Percentiles rank a stretch among this genome's conserved stretches.
These are phyloP conservation scores for Coenobita brevimanus DNA, from an alignment of 1,140 invertebrate genomes.

Conservation along the genomic window DNA sequence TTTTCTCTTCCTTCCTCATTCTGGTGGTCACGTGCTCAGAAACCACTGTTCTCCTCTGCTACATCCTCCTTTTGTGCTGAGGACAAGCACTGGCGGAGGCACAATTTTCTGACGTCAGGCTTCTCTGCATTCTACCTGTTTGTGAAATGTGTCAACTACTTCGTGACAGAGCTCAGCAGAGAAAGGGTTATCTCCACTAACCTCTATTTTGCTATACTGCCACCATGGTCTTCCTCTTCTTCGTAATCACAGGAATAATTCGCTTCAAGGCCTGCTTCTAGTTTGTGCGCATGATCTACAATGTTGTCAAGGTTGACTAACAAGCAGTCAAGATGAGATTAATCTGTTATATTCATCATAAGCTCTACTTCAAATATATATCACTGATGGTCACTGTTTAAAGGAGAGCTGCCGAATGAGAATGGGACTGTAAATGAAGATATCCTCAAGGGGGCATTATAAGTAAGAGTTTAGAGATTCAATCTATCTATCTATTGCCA, in stretches of 20 bases:
- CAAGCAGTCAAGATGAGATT: no score
- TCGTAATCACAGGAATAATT: slow-evolving; percentile 95
- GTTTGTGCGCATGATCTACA: slow-evolving; percentile 99
- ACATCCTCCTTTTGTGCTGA: slow-evolving; percentile 93
- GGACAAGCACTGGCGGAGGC: slow-evolving; percentile 94
- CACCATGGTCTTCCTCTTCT: slow-evolving; percentile 99
- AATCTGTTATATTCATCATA: no score
- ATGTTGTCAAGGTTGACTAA: slow-evolving; percentile 98
- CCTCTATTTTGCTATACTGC: slow-evolving; percentile 98
- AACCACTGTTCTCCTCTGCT: slow-evolving; percentile 97
- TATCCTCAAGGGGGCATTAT: no score
- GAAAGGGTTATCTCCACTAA: slow-evolving; percentile 94
- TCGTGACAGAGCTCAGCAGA: slow-evolving; percentile 95
- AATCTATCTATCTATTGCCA: no score
- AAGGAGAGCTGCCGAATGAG: no score
- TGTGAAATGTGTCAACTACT: slow-evolving; percentile 98
- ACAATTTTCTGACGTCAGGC: slow-evolving; percentile 96
- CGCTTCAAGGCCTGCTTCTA: slow-evolving; percentile 99
- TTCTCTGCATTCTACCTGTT: slow-evolving; percentile 98
- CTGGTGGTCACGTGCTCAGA: slow-evolving; percentile 98
- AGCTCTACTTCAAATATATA: no score
- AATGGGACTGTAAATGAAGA: no score
- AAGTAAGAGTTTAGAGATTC: no score
- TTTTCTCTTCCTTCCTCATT: slow-evolving; percentile 97
- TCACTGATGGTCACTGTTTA: no score